phyloP scores from a whole-genome alignment of 1,140 invertebrate genomes.

The Drosophila ambigua region DNA sequence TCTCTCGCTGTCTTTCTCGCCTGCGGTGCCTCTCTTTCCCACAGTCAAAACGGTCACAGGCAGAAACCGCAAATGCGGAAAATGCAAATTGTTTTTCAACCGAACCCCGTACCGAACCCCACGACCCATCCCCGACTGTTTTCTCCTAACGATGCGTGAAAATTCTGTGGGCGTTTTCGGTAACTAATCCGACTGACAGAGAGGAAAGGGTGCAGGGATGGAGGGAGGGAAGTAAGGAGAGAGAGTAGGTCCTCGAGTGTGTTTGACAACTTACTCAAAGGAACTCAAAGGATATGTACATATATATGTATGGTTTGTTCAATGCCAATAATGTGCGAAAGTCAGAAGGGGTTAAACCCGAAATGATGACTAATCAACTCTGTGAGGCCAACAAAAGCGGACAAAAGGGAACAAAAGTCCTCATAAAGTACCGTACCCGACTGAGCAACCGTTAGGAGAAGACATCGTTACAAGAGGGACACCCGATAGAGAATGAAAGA shows the following conservation, averaged over 20 bases:
- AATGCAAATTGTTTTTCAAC: constrained; percentile 73
- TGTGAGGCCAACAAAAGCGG: constrained; percentile 1
- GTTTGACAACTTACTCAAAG: constrained; percentile 64
- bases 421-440: too few relatives aligned
- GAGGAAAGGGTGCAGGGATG: constrained; percentile 12
- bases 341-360: constrained; percentile 40
- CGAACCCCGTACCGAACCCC: constrained; percentile 21
- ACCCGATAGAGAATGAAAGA: too few relatives aligned
- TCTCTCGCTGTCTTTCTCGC: background rate
- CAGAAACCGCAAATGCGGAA: constrained; percentile 74
- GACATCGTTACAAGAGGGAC: too few relatives aligned
- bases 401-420: background rate
- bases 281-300: background rate
- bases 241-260: constrained; percentile 44
- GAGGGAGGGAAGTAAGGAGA: background rate
- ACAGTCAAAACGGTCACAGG: constrained; percentile 22
- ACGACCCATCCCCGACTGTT: constrained; percentile 36
- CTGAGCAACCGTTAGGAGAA: too few relatives aligned
- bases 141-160: constrained; percentile 65
- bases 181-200: constrained; percentile 55
- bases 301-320: too few relatives aligned
- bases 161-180: constrained; percentile 73
- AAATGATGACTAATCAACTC: constrained; percentile 51
- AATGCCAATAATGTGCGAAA: constrained; percentile 30
- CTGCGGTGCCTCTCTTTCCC: background rate